Evolutionary conservation across 2,113 vertebrate genomes (phyloP).

Genomic region (Burhinus bistriatus): DNA sequence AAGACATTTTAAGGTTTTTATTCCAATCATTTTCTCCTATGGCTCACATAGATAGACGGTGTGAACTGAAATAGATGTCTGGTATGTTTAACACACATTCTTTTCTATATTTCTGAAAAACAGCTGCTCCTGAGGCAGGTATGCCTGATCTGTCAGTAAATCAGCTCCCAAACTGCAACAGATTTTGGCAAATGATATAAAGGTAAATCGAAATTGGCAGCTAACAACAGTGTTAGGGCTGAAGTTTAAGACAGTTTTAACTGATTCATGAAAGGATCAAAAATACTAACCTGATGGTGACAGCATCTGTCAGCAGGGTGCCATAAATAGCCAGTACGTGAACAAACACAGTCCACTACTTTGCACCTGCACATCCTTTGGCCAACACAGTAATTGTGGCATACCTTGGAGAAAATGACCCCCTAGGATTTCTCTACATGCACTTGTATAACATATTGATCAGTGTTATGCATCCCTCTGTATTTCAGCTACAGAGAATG

Average conservation of each 20-base stretch:
- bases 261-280: background rate
- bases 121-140: background rate
- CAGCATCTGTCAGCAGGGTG: background rate
- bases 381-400: background rate
- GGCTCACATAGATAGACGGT: background rate
- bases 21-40: background rate
- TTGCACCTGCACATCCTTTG: background rate
- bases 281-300: background rate
- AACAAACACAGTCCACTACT: background rate
- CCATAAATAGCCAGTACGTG: background rate
- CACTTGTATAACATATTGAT: slow-evolving; percentile 1
- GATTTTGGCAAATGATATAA: background rate
- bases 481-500: background rate
- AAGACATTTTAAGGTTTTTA: slow-evolving; percentile 16
- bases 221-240: background rate
- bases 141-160: background rate
- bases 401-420: background rate
- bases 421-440: background rate
- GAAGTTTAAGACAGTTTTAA: background rate
- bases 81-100: background rate
- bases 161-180: background rate
- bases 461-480: background rate
- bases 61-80: background rate
- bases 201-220: background rate
- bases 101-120: background rate